phyloP scores from a whole-genome alignment of 2,113 vertebrate species.

The Eonycteris spelaea region DNA sequence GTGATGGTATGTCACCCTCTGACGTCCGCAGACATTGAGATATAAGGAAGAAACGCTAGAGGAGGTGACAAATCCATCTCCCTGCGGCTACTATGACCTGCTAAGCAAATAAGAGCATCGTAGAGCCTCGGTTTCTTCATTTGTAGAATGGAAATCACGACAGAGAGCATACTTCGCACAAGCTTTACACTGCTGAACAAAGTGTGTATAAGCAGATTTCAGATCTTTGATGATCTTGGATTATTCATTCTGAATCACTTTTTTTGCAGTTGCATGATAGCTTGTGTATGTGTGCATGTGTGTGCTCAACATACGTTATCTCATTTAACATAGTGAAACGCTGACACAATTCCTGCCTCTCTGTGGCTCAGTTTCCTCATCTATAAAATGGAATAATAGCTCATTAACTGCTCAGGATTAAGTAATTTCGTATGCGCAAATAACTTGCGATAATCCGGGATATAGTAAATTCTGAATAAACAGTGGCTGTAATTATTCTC shows the following conservation, averaged over 20 bases:
- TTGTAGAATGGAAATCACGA: not conserved
- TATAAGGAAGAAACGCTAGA: not conserved
- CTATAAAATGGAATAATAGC: not conserved
- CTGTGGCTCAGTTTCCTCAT: not conserved
- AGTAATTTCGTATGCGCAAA: not conserved
- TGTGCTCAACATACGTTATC: not conserved
- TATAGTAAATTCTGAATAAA: not conserved
- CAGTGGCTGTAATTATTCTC: not conserved
- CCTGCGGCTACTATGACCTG: not conserved
- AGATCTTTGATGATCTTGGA: not conserved
- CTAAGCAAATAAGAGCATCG: not conserved
- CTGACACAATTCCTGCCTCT: not conserved
- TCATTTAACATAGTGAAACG: not conserved
- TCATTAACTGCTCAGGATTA: not conserved
- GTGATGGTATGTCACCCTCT: not conserved
- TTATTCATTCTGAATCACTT: constrained; percentile 3
- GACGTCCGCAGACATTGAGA: not conserved
- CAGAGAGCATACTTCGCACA: accelerated
- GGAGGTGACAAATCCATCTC: not conserved
- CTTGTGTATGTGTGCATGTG: not conserved
- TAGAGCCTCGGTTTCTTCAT: not conserved
- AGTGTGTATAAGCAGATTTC: not conserved
- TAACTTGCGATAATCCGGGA: not conserved
- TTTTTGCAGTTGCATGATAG: not conserved
- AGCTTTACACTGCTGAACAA: not conserved